A percentile compares a stretch with the other conserved stretches of the same genome.
Evolutionary conservation across 2,797 vertebrate species (phyloP).

Genomic region (Hylomyscus alleni): DNA sequence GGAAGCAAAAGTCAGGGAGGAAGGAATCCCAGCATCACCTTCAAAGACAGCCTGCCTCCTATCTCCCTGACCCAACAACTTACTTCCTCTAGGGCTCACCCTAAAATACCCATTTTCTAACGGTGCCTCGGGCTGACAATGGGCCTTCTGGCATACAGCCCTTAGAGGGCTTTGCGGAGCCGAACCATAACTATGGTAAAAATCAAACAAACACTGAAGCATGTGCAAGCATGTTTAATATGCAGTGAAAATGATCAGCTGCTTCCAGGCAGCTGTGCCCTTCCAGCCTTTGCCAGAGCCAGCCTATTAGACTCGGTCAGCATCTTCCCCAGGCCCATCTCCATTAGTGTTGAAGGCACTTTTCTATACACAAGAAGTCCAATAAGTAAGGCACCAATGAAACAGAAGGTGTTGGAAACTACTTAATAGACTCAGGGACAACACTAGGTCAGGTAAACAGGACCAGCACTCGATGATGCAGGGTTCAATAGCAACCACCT

Average conservation of each 20-base stretch:
- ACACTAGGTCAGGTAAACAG: neutral
- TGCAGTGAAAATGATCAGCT: neutral
- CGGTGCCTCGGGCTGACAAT: neutral
- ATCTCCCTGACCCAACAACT: neutral
- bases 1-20: neutral
- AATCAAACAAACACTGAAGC: conserved; percentile 10
- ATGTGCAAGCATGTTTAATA: neutral
- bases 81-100: neutral
- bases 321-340: neutral
- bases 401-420: neutral
- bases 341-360: neutral
- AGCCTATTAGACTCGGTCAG: neutral
- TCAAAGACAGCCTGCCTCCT: neutral
- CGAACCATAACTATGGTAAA: neutral
- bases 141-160: neutral
- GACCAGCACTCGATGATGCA: conserved; percentile 26
- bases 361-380: neutral
- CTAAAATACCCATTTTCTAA: neutral
- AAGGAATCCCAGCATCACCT: neutral
- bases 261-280: neutral
- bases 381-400: neutral
- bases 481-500: neutral
- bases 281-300: neutral
- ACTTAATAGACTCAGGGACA: neutral
- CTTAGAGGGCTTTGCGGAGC: neutral